These are phyloP conservation scores for Lapara coniferarum DNA, from an alignment of 2,888 invertebrate genomes.

Conservation along the genomic window DNA sequence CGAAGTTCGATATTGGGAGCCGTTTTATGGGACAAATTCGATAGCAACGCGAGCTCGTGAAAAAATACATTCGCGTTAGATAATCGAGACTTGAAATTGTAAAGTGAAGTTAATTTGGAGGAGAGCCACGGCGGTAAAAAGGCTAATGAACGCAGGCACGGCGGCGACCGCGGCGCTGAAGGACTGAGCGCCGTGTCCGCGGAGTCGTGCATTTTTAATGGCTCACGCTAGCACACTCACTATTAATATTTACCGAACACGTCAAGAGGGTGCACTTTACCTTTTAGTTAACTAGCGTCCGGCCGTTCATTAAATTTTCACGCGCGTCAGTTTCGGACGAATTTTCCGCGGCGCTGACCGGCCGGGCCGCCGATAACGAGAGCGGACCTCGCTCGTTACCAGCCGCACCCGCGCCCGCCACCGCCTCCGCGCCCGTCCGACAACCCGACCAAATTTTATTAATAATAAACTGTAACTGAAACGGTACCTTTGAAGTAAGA, in stretches of 20 bases:
- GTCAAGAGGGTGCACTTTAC: slow-evolving; percentile 84
- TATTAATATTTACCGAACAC: slow-evolving; percentile 84
- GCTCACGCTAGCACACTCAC: slow-evolving; percentile 80
- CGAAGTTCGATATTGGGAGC: slow-evolving; percentile 74
- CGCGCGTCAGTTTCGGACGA: slow-evolving; percentile 83
- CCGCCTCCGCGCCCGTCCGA: slow-evolving; percentile 43
- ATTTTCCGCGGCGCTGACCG: slow-evolving; percentile 83
- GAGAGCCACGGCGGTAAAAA: slow-evolving; percentile 57
- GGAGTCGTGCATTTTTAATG: slow-evolving; percentile 82
- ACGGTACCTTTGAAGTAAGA: slow-evolving; percentile 79
- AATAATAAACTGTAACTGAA: slow-evolving; percentile 83
- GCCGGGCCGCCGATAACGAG: slow-evolving; percentile 72
- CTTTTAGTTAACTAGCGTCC: slow-evolving; percentile 84
- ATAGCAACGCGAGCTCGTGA: slow-evolving; percentile 45
- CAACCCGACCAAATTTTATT: slow-evolving; percentile 80
- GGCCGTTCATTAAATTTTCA: slow-evolving; percentile 84
- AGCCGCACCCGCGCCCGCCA: slow-evolving; percentile 43
- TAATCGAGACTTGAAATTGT: slow-evolving; percentile 47
- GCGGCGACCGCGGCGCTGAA: slow-evolving; percentile 33
- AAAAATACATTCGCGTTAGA: slow-evolving; percentile 52
- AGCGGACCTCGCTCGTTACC: slow-evolving; percentile 69
- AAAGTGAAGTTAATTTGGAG: slow-evolving; percentile 53
- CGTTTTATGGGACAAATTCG: slow-evolving; percentile 76
- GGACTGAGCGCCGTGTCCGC: slow-evolving; percentile 66
- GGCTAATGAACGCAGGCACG: slow-evolving; percentile 67